Evolutionary conservation across 92 coral and sea anemone species (phyloP), one percentile per base, ranked within the genome.

Genomic region (Pocillopora meandrina): DNA sequence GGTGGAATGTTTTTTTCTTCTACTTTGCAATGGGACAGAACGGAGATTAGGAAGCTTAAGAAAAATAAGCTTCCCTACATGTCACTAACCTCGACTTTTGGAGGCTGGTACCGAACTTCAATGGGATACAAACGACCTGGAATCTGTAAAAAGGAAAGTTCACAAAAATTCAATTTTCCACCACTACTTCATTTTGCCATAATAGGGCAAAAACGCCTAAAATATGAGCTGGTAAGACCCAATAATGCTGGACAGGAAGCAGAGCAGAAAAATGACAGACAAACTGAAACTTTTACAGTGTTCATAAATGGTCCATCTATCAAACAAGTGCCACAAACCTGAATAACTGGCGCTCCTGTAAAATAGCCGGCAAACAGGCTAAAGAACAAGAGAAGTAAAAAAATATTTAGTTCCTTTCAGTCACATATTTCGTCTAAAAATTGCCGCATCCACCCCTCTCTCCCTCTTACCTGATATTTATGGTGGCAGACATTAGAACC

Each of bases 41-140:
- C 0, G 52, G 52, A 42, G 31, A 12, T 55, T 1, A 19, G 13
- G 26, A 65, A n/a, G 16, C 58, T 52, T 56, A 16, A 15, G 20
- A 69, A 20, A 23, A 10, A 17, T n/a, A n/a, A 26, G 57, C 21
- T 42, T 10, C 60, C 31, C 16, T 14, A 61, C 56, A 26, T 16
- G 14, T 1, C 75, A 20, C 81, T 74, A 80, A 96, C 98, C 90
- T 96, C 98, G 33, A 88, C 90, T 89, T 95, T 78, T 26, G 96
- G 89, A 36, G 99, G 98, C 90, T 90, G 93, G 81, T 91, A 96
- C 11, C 95, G 98, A 13, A 96, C 98, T 89, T 95, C 97, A 36
- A 96, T 96, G 47, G 99, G 99, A 82, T 92, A 96, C 74, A 96
- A 79, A 56, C 99, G 93, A 15, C 99, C 99, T 65, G 99, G 99